Percentiles rank a stretch among this genome's conserved stretches.
Conservation (phyloP, 1,140 invertebrate species). For the Teleopsis dalmanni region DNA sequence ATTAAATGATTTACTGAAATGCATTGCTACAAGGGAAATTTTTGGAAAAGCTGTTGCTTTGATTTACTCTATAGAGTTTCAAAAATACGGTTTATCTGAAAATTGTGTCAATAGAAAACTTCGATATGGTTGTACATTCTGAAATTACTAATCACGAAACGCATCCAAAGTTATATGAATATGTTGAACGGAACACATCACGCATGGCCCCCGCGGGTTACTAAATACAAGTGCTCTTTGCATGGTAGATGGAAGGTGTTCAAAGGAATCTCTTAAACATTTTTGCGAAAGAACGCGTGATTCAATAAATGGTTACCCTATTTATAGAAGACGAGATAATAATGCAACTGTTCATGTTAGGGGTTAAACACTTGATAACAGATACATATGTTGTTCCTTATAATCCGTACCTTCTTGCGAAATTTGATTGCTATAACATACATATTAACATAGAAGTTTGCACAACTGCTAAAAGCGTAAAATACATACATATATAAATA, state of each 20-base stretch:
- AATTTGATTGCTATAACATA: neutral
- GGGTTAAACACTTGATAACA: neutral
- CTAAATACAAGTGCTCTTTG: neutral
- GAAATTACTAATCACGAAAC: neutral
- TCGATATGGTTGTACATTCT: neutral
- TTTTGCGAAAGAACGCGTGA: neutral
- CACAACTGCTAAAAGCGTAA: conserved; percentile 21
- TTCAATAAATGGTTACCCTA: neutral
- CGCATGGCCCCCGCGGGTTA: neutral
- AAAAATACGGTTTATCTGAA: neutral
- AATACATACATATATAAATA: neutral
- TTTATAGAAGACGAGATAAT: neutral
- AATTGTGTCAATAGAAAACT: no score
- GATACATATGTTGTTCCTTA: neutral
- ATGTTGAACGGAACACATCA: neutral
- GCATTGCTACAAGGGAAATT: neutral
- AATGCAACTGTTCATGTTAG: neutral
- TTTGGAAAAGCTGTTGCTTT: neutral
- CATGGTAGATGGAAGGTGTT: neutral
- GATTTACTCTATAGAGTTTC: neutral
- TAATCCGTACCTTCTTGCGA: neutral
- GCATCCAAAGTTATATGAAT: neutral
- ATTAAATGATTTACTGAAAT: neutral
- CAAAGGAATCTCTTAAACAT: neutral
- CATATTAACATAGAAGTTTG: neutral